Percentiles rank a stretch among this genome's conserved stretches.
Evolutionary conservation across 1,140 invertebrate species (phyloP).

Genomic region (Gyrodactylus salaris): DNA sequence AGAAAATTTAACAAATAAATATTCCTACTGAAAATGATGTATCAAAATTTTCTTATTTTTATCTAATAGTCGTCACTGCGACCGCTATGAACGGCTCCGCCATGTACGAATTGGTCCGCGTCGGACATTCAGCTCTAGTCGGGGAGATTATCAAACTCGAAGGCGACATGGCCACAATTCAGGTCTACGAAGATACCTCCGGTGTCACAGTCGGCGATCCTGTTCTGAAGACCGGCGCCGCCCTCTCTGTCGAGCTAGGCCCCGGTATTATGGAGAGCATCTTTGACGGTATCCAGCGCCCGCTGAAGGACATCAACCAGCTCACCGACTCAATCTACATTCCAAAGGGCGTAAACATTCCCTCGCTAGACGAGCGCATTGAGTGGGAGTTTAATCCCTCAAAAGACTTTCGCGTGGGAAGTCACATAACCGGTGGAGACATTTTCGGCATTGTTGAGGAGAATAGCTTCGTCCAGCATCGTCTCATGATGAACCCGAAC

Average conservation of each 20-base stretch:
- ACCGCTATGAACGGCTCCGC: constrained; percentile 94
- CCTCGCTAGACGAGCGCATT: neutral
- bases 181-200: constrained; percentile 97
- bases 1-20: neutral
- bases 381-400: constrained; percentile 65
- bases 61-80: constrained; percentile 63
- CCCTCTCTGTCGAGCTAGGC: constrained; percentile 48
- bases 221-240: constrained; percentile 80
- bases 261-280: constrained; percentile 94
- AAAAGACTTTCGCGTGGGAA: constrained; percentile 43
- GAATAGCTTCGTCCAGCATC: constrained; percentile 83
- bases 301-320: constrained; percentile 72
- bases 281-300: constrained; percentile 96
- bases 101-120: constrained; percentile 97
- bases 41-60: neutral
- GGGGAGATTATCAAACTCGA: constrained; percentile 97
- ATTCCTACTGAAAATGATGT: neutral
- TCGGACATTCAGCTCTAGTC: constrained; percentile 80
- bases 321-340: constrained; percentile 84
- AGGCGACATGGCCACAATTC: constrained; percentile 94
- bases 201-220: constrained; percentile 97
- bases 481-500: constrained; percentile 59
- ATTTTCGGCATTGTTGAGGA: constrained; percentile 76
- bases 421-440: constrained; percentile 87
- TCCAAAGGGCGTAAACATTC: constrained; percentile 48